Base-by-base conservation (phyloP, 2,888 invertebrate species). In the Seira musarum region DNA sequence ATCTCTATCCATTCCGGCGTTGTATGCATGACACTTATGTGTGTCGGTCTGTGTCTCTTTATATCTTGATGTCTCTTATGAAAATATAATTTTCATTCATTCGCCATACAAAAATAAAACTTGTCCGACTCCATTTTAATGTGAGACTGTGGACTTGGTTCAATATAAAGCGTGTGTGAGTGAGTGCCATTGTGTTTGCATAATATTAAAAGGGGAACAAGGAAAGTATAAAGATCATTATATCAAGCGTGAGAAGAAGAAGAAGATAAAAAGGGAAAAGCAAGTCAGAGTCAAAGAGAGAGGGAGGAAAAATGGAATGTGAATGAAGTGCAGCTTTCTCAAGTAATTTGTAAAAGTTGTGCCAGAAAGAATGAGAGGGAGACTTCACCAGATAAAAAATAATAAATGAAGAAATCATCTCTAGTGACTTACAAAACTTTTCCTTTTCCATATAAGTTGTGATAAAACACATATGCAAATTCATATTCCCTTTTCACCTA, bases 381-480 rank as follows among this genome's bases (percentile, higher is more conserved):
- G 10, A 49, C 65, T 61, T 8, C 8, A 22, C 24, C 67, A 78
- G 71, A 73, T 69, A 79, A 79, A 79, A 68, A 67, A 79, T 79
- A 79, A 73, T 79, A 79, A 79, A 73, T 69, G 79, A 73, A 79
- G 79, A 79, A 79, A 79, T 79, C 79, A 79, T 79, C 79, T 73
- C 69, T 64, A 79, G 79, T 25, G 72, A 73, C 64, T 68, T 77
- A 13, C 40, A 40, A 64, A 79, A 79, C 68, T 73, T 79, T 77
- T 78, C 40, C 17, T 53, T 64, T 63, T 71, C 61, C 63, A 73
- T 49, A n/a, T n/a, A n/a, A 40, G 40, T 13, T 6, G 6, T 40
- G 13, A 40, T 40, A 40, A 40, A 40, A 40, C 40, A 40, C 40
- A 40, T 40, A 40, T 40, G 40, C 40, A 40, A 40, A 40, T 40